Conservation (phyloP, 1,140 invertebrate genomes). For the Periplaneta americana region DNA sequence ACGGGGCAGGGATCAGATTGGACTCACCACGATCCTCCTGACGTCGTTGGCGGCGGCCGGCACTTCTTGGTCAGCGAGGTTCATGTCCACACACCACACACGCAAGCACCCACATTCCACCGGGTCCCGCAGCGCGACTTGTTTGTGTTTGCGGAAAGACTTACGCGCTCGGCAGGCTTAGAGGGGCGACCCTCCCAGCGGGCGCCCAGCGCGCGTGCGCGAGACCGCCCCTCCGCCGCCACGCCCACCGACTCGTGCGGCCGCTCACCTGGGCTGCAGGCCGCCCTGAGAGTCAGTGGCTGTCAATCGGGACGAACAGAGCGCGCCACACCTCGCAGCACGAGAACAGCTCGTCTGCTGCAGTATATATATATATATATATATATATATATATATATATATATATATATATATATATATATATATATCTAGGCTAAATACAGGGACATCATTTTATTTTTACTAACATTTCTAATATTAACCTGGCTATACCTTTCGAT, state of each 20-base stretch:
- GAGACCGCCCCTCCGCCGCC: neutral
- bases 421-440: too few species aligned
- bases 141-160: neutral
- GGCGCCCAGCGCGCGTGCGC: neutral
- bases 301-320: neutral
- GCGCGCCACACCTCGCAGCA: too few species aligned
- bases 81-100: neutral
- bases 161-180: neutral
- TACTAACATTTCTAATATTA: too few species aligned
- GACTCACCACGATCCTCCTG: neutral
- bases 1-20: too few species aligned
- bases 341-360: too few species aligned
- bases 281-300: neutral
- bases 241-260: neutral
- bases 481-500: too few species aligned
- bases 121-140: neutral
- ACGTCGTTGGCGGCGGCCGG: neutral
- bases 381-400: too few species aligned
- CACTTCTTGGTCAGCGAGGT: neutral
- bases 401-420: too few species aligned
- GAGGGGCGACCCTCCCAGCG: neutral
- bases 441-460: too few species aligned
- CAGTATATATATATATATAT: too few species aligned
- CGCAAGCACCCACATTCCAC: neutral
- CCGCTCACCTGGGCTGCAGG: neutral